Evolutionary conservation across 2,113 vertebrate species (phyloP), one percentile per base, ranked within the genome.

Genomic region (Arothron firmamentum): DNA sequence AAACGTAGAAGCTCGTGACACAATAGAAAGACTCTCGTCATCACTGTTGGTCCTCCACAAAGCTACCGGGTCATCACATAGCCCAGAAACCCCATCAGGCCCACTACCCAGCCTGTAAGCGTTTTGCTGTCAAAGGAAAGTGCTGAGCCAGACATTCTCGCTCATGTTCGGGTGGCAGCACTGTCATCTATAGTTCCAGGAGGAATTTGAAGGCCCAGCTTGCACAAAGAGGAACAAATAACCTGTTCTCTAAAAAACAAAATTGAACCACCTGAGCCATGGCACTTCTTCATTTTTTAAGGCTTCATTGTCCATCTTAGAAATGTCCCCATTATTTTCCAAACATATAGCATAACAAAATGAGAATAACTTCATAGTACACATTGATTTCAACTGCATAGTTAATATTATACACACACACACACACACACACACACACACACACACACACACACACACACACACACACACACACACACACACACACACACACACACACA

Each of bases 1-100:
- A 84, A 81, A 80, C 64, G 77, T 70, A 11, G 76, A 79, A 84
- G 83, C 81, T 81, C 66, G 49, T 66, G 3, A 28, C 85, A 95
- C 92, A 95, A 94, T 89, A 87, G 89, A 94, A 93, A 85, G 75
- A 85, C 86, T 34, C 70, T 69, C 85, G 92, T 94, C 94, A 94
- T 94, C 94, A 93, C 82, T 85, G 87, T 92, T 72, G 82, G 57
- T 66, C 85, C 54, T 25, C 50, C 75, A 85, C 84, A 87, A 90
- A 91, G 88, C 86, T 83, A 62, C 65, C 67, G 79, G 85, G 90
- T 92, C 90, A 90, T 88, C 79, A 90, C 85, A 87, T 76, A 73
- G 87, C 82, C 89, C 88, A 87, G 92, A 90, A 90, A 46, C 62
- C 50, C 72, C 55, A 47, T 70, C 8, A 75, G 72, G 82, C 87